Evolutionary conservation across 2,113 vertebrate species (phyloP).

Genomic region (Chaetura pelagica): DNA sequence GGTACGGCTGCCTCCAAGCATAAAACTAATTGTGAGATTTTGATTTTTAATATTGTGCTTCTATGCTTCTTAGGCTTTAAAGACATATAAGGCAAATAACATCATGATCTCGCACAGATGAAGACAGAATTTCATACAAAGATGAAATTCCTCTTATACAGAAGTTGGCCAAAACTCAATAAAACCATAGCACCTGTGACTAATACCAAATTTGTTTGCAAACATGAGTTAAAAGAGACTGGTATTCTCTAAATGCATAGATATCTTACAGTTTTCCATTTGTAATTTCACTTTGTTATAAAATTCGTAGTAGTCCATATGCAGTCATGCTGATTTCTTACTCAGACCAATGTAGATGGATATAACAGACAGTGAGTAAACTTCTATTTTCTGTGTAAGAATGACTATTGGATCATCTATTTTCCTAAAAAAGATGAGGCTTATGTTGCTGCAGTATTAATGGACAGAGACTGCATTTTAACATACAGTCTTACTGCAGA

Average conservation of each 20-base stretch:
- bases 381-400: background rate
- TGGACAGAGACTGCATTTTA: background rate
- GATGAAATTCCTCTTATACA: background rate
- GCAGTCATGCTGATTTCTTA: background rate
- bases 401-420: background rate
- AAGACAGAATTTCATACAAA: background rate
- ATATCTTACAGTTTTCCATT: background rate
- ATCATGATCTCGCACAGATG: background rate
- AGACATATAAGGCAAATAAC: background rate
- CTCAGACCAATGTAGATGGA: background rate
- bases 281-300: background rate
- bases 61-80: background rate
- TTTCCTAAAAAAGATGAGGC: background rate
- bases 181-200: background rate
- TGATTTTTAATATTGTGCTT: background rate
- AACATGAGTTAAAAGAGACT: background rate
- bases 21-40: background rate
- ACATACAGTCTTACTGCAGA: background rate
- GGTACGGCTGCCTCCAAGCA: background rate
- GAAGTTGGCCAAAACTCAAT: background rate
- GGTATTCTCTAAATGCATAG: background rate
- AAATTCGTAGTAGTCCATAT: background rate
- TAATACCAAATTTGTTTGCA: background rate
- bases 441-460: background rate
- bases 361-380: accelerated